Evolutionary conservation across 2,113 vertebrate genomes (phyloP), one percentile per base, ranked within the genome.

Genomic region (Oryzias curvinotus): DNA sequence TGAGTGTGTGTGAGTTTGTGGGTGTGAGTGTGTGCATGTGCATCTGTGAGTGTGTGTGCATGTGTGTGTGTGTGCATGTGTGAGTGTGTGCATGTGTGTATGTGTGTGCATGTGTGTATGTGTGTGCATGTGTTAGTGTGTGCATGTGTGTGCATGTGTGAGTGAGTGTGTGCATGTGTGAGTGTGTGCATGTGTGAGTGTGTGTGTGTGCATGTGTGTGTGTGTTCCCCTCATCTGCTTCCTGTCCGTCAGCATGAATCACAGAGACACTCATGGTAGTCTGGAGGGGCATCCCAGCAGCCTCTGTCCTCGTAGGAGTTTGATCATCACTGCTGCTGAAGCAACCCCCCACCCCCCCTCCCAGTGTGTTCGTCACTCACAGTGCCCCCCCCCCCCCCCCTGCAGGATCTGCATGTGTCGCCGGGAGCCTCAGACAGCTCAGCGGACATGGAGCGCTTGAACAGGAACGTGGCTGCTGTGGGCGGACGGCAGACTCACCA

Each of bases 361-460:
- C 8, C 8, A 2, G 8, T 12, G 30, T 0, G 30, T 36, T 8
- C 10, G 30, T 36, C 30, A 36, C 30, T 36, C 30, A 36, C 30
- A 3, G 8, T 36, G 30, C 8, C 30, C 7, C 30, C 30, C 5
- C 28, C 7, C 49, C 64, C 72, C 78, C 56, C 83, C 36, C 57
- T 30, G 25, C 77, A 93, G 92, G 91, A 91, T 52, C 68, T 86
- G 68, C 80, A 90, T 82, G 87, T 64, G 62, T 78, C 86, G 4
- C 88, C 75, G 57, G 82, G 54, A 66, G 82, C 54, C 14, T 76
- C 60, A 46, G 86, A 89, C 68, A 84, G 57, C 75, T 62, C 81
- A 43, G 73, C 61, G 73, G 82, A 85, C 81, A 93, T 92, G 90
- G 90, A 92, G 65, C 83, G 65, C 42, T 72, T 92, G 62, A 92